phyloP scores from a whole-genome alignment of 1,140 invertebrate species.

The Phenacoccus solenopsis region DNA sequence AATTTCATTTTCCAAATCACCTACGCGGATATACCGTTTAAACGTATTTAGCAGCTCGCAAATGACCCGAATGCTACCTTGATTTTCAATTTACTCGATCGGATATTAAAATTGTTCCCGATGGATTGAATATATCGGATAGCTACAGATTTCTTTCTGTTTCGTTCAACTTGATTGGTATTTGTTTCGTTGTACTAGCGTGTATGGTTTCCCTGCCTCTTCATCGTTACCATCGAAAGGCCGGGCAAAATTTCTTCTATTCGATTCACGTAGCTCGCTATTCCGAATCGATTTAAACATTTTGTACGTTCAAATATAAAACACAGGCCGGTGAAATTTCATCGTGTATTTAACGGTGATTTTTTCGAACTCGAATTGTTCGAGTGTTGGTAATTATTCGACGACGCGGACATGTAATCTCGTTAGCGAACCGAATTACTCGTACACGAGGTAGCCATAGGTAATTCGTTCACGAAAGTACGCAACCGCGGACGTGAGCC shows the following conservation, averaged over 20 bases:
- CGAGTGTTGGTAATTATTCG: no score
- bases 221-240: no score
- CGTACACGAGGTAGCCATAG: no score
- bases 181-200: neutral
- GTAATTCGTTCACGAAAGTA: no score
- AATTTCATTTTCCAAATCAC: neutral
- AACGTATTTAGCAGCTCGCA: neutral
- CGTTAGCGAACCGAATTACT: no score
- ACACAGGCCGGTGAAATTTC: no score
- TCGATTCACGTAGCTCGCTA: neutral
- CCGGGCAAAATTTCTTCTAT: neutral
- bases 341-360: no score
- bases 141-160: no score
- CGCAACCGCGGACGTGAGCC: neutral
- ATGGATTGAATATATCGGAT: neutral
- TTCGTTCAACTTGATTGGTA: neutral
- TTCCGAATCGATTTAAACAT: neutral
- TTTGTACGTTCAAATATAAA: no score
- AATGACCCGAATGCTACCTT: neutral
- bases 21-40: neutral
- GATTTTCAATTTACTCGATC: neutral
- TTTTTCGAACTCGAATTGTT: no score
- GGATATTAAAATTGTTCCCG: slow-evolving; percentile 1
- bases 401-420: no score
- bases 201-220: neutral